Evolutionary conservation across 2,888 invertebrate genomes (phyloP), one percentile per base, ranked within the genome.

Genomic region (Ecdyonurus torrentis): DNA sequence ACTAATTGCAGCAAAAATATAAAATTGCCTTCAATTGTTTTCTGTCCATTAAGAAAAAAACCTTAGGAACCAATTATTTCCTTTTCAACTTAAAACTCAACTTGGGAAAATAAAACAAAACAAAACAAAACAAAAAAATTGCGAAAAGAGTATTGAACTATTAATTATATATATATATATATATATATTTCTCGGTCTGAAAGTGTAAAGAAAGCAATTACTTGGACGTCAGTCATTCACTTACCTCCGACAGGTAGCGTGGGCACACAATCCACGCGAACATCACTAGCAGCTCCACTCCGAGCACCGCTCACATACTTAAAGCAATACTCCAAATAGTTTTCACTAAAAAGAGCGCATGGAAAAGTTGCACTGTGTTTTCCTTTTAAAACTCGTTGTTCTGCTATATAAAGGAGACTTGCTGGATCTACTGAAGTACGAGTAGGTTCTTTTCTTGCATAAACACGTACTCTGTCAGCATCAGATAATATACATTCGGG

Each of bases 231-330:
- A n/a, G n/a, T n/a, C n/a, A n/a, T n/a, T 7, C 25, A 72, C 76
- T 72, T 74, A 91, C 91, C 90, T 74, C 85, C 81, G 7, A 90
- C 80, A 0, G 90, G 89, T 67, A 89, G 76, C 0, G 91, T 91
- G 0, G 91, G 91, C 24, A 91, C 81, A 70, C 91, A 91, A 73
- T 89, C 88, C 81, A 87, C 86, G 66, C 89, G 78, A 18, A 91
- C 89, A 71, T 91, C 89, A 2, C 89, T 85, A 64, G 91, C 90
- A 0, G 91, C 91, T 0, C 89, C 89, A 0, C 86, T 89, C 67
- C 89, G 85, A 0, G 90, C 89, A 71, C 90, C 87, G 52, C 88
- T 91, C 37, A 91, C 89, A 74, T 91, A 91, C 63, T 89, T 87
- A 76, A 91, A 91, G 75, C 91, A 91, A 72, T 90, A 91, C 73